Conservation (phyloP, 64 coral and sea anemone genomes). For the Exaiptasia diaphana region DNA sequence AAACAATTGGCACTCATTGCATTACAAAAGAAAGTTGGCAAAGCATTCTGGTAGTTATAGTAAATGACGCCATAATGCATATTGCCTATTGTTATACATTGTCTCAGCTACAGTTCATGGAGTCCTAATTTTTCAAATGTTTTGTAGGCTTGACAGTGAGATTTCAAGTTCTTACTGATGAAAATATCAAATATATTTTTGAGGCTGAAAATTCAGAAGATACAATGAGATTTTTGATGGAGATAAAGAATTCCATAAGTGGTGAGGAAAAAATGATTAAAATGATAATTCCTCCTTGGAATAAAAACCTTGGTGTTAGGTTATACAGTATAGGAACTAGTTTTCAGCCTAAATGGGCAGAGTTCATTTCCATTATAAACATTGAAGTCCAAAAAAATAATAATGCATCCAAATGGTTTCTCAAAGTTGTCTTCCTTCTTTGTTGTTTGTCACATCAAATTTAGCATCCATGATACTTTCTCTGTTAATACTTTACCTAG, state of each 20-base stretch:
- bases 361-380: neutral
- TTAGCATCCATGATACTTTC: no score
- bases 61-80: neutral
- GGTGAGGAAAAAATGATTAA: neutral
- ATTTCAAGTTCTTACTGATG: constrained; percentile 58
- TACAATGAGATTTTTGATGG: constrained; percentile 27
- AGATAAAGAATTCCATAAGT: constrained; percentile 28
- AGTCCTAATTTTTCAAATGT: neutral
- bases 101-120: neutral
- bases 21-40: neutral
- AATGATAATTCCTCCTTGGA: neutral
- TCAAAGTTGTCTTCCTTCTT: neutral
- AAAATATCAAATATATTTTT: constrained; percentile 39
- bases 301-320: no score
- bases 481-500: no score
- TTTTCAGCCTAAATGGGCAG: neutral
- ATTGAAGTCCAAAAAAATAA: neutral
- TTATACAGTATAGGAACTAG: no score
- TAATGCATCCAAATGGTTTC: neutral
- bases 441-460: no score
- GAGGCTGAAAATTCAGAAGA: constrained; percentile 34
- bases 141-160: neutral
- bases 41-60: neutral
- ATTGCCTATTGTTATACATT: neutral
- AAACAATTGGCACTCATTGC: neutral